Evolutionary conservation across 2,797 vertebrate genomes (phyloP).

Genomic region (Pteronotus mesoamericanus): DNA sequence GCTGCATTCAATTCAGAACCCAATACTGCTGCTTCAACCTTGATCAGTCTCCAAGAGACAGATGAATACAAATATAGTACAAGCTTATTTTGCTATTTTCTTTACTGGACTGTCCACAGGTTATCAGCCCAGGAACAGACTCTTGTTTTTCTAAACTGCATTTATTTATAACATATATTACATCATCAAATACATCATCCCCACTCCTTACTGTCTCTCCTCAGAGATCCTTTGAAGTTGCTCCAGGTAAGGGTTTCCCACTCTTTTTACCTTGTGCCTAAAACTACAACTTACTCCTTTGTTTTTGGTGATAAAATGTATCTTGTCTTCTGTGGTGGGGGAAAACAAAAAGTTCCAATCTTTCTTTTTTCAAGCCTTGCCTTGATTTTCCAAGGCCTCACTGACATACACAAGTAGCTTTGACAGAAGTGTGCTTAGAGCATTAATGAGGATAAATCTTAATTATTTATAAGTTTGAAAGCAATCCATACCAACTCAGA

Average conservation of each 20-base stretch:
- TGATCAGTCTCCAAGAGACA: neutral
- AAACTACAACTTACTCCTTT: neutral
- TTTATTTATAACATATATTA: slow-evolving; percentile 29
- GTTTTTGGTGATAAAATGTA: neutral
- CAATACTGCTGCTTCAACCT: neutral
- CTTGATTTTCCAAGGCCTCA: neutral
- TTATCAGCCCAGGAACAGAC: slow-evolving; percentile 11
- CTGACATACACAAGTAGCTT: neutral
- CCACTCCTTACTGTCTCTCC: neutral
- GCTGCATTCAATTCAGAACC: neutral
- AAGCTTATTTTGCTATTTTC: slow-evolving; percentile 32
- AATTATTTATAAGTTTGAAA: slow-evolving; percentile 35
- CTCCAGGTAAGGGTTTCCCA: neutral
- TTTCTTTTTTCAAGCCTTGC: slow-evolving; percentile 28
- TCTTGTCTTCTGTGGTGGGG: slow-evolving; percentile 7
- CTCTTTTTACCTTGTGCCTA: neutral
- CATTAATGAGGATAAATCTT: neutral
- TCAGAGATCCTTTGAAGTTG: slow-evolving; percentile 7
- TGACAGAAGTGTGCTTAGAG: neutral
- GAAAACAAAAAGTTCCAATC: slow-evolving; percentile 24
- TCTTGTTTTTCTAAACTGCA: slow-evolving; percentile 33
- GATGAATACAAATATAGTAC: neutral
- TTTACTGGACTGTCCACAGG: neutral
- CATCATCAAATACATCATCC: slow-evolving; percentile 13
- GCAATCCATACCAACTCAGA: neutral